Evolutionary conservation across 2,888 invertebrate genomes (phyloP).

Genomic region (Calephelis perditalis): DNA sequence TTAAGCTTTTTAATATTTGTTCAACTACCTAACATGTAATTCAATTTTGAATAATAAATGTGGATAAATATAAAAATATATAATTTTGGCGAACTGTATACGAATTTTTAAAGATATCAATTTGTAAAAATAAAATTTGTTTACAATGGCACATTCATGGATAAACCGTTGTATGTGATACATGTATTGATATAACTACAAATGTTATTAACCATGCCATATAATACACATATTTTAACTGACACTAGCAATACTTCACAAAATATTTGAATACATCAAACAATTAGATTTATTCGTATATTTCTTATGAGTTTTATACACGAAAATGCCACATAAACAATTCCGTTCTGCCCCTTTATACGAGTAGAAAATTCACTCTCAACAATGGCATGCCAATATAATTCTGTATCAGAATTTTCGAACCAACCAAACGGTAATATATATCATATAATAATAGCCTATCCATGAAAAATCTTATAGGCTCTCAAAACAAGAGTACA

Average conservation of each 20-base stretch:
- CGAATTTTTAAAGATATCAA: conserved; percentile 45
- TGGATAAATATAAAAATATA: conserved; percentile 51
- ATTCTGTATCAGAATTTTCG: conserved; percentile 33
- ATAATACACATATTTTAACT: neutral
- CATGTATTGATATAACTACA: neutral
- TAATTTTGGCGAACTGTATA: conserved; percentile 66
- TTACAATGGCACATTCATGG: conserved; percentile 48
- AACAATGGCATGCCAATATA: conserved; percentile 49
- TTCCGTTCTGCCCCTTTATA: conserved; percentile 43
- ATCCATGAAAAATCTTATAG: conserved; percentile 61
- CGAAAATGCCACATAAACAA: conserved; percentile 63
- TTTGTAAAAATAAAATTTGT: conserved; percentile 51
- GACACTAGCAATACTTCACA: conserved; percentile 6
- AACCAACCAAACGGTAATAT: conserved; percentile 39
- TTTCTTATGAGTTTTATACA: conserved; percentile 38
- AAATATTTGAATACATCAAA: conserved; percentile 14
- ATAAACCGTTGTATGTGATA: conserved; percentile 3
- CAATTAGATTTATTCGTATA: conserved; percentile 20
- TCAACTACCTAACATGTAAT: conserved; percentile 49
- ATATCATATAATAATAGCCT: conserved; percentile 42
- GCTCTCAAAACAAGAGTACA: conserved; percentile 80
- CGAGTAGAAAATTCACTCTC: conserved; percentile 63
- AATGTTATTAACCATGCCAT: neutral
- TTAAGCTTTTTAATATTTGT: conserved; percentile 20
- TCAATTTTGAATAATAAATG: conserved; percentile 68